Conservation (phyloP, 2,888 invertebrate genomes). For the Brenthis ino region DNA sequence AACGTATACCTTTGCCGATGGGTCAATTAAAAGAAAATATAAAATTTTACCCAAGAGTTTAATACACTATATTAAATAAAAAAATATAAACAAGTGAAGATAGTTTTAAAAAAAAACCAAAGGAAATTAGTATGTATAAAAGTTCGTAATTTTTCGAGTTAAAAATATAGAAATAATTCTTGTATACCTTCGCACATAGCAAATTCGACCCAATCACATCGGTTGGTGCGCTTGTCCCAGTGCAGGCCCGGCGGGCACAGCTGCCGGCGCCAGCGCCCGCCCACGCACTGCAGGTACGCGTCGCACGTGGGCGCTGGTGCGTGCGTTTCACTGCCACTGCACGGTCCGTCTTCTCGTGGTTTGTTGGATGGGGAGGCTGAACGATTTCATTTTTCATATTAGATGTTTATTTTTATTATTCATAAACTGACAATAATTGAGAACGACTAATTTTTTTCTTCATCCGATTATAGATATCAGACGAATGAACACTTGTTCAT, state of each 20-base stretch:
- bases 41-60: background rate
- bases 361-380: conserved; percentile 22
- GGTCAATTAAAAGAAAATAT: background rate
- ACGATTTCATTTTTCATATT: background rate
- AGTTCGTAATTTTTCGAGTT: too few relatives aligned
- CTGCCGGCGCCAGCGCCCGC: conserved; percentile 86
- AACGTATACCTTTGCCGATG: background rate
- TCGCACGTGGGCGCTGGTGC: conserved; percentile 87
- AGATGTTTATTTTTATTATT: background rate
- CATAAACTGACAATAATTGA: too few relatives aligned
- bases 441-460: too few relatives aligned
- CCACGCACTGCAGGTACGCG: conserved; percentile 88
- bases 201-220: conserved; percentile 91
- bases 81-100: too few relatives aligned
- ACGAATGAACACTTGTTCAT: too few relatives aligned
- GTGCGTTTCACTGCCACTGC: conserved; percentile 57
- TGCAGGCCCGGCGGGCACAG: conserved; percentile 90
- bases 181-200: conserved; percentile 85
- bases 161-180: background rate
- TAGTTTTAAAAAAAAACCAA: too few relatives aligned
- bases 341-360: conserved; percentile 49
- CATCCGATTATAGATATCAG: too few relatives aligned
- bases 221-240: conserved; percentile 87
- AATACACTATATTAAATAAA: too few relatives aligned
- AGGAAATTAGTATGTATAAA: background rate